A percentile compares a stretch with the other conserved stretches of the same genome.
These are phyloP conservation scores for Brienomyrus brachyistius DNA, from an alignment of 2,113 vertebrate species.

Conservation along the genomic window DNA sequence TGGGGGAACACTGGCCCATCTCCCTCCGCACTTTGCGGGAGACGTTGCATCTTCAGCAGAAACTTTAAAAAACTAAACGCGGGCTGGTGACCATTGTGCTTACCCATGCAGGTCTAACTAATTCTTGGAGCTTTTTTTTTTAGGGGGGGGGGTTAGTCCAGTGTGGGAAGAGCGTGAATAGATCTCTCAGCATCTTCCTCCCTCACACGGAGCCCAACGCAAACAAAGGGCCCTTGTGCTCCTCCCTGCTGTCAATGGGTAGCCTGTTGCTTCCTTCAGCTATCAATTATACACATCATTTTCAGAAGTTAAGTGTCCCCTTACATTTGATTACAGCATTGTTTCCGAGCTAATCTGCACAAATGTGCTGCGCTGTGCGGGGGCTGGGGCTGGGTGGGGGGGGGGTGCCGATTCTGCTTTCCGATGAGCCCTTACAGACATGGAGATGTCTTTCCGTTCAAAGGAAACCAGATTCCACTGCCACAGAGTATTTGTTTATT, in stretches of 20 bases:
- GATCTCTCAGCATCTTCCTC: background rate
- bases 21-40: background rate
- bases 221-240: slow-evolving; percentile 9
- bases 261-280: background rate
- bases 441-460: background rate
- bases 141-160: background rate
- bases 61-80: background rate
- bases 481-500: background rate
- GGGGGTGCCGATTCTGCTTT: background rate
- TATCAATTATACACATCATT: slow-evolving; percentile 3
- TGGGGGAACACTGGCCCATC: slow-evolving; percentile 38
- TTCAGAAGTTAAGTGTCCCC: slow-evolving; percentile 14
- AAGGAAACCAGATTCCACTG: background rate
- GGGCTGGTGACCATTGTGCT: background rate
- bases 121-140: background rate
- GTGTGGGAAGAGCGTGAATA: background rate
- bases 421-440: background rate
- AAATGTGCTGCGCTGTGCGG: background rate
- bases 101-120: background rate
- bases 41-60: background rate
- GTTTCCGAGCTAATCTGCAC: background rate
- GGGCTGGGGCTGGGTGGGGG: background rate
- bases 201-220: background rate
- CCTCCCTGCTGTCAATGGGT: background rate
- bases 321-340: slow-evolving; percentile 4